Conservation (phyloP, 2,888 invertebrate genomes). For the Leptopilina myrica region DNA sequence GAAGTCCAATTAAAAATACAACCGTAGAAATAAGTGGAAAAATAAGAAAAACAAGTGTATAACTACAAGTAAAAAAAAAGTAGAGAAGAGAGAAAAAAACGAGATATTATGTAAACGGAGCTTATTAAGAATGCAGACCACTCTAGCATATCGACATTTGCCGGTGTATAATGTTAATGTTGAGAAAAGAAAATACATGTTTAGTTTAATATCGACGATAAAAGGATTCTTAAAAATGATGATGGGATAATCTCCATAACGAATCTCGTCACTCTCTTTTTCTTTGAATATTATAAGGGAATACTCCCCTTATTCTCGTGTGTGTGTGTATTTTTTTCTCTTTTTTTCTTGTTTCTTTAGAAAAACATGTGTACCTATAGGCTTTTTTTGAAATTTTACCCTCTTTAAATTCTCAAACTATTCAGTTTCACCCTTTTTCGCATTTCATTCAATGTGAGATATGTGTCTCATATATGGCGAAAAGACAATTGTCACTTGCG, state of each 20-base stretch:
- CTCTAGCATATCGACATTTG: slow-evolving; percentile 15
- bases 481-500: slow-evolving; percentile 24
- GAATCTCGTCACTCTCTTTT: slow-evolving; percentile 58
- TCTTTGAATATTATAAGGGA: slow-evolving; percentile 57
- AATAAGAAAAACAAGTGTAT: background rate
- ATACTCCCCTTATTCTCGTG: slow-evolving; percentile 45
- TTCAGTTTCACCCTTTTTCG: background rate
- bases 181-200: slow-evolving; percentile 56
- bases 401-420: slow-evolving; percentile 13
- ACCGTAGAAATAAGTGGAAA: too few relatives aligned
- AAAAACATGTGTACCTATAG: background rate
- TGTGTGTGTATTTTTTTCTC: background rate
- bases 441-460: background rate
- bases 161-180: background rate
- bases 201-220: slow-evolving; percentile 70
- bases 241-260: slow-evolving; percentile 59
- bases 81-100: background rate
- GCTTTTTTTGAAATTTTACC: slow-evolving; percentile 23
- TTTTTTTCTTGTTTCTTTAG: background rate
- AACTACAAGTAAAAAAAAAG: too few relatives aligned
- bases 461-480: background rate
- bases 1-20: too few relatives aligned
- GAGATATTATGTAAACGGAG: slow-evolving; percentile 31
- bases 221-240: slow-evolving; percentile 59
- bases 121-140: slow-evolving; percentile 29